Percentiles rank a stretch among this genome's conserved stretches.
phyloP scores from a whole-genome alignment of 2,797 vertebrate genomes.

The Sebastes wilsoni region DNA sequence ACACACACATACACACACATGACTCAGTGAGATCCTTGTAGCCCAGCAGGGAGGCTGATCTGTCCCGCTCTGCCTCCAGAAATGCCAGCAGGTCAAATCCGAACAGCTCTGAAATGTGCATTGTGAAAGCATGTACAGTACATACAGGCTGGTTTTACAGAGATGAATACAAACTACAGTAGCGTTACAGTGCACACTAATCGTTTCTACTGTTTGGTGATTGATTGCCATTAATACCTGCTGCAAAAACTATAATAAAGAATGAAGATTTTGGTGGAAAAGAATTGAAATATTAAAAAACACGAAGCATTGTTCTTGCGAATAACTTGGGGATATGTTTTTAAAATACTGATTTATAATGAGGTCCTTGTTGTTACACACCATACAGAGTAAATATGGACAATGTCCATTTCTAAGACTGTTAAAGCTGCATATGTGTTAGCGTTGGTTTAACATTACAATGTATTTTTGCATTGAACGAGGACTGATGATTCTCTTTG shows the following conservation, averaged over 20 bases:
- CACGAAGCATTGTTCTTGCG: not conserved
- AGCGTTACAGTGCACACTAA: too few relatives aligned
- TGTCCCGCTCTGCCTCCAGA: constrained; percentile 56
- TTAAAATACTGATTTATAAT: not conserved
- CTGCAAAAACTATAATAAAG: not conserved
- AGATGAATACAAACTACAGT: not conserved
- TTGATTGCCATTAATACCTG: not conserved
- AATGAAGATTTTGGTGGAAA: not conserved
- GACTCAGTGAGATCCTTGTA: constrained; percentile 69
- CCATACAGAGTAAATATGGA: not conserved
- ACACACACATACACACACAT: constrained; percentile 46
- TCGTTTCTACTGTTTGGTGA: not conserved
- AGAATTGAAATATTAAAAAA: not conserved
- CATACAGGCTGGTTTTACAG: not conserved
- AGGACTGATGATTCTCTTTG: not conserved
- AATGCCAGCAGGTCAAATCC: constrained; percentile 67
- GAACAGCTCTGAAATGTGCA: constrained; percentile 27
- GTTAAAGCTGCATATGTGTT: not conserved
- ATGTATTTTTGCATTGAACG: not conserved
- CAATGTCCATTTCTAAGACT: too few relatives aligned
- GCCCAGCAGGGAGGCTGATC: constrained; percentile 58
- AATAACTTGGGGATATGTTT: not conserved
- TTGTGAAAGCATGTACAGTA: not conserved
- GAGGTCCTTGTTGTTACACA: not conserved
- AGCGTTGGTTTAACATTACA: not conserved